phyloP scores from a whole-genome alignment of 2,113 vertebrate genomes.

The Pteruthius melanotis region DNA sequence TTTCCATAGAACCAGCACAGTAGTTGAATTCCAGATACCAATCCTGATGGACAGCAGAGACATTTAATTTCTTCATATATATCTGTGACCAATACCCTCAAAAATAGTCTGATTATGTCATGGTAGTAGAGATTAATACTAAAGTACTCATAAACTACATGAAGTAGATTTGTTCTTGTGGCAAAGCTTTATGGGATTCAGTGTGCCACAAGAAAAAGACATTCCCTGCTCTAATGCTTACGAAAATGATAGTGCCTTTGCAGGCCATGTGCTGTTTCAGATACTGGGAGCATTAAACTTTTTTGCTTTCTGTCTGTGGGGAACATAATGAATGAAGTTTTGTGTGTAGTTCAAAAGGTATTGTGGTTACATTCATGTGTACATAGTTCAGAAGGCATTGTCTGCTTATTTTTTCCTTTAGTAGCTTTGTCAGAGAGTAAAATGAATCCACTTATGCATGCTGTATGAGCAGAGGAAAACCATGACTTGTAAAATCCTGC shows the following conservation, averaged over 20 bases:
- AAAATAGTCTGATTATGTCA: not conserved
- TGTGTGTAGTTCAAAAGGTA: slow-evolving; percentile 1
- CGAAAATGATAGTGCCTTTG: not conserved
- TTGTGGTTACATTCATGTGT: not conserved
- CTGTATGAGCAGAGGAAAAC: slow-evolving; percentile 31
- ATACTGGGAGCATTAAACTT: not conserved
- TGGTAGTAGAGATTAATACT: not conserved
- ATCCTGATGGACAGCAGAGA: not conserved
- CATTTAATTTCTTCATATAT: not conserved
- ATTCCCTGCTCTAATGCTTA: not conserved
- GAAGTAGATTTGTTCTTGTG: not conserved
- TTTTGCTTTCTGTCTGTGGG: not conserved
- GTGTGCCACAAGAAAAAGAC: not conserved
- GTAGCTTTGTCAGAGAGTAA: slow-evolving; percentile 4
- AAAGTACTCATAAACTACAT: not conserved
- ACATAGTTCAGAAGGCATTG: slow-evolving; percentile 28
- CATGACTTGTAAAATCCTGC: slow-evolving; percentile 35
- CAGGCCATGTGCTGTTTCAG: not conserved
- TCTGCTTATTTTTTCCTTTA: slow-evolving; percentile 40
- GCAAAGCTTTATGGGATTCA: not conserved
- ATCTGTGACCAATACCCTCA: not conserved
- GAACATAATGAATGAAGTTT: slow-evolving; percentile 3
- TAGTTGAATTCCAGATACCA: not conserved
- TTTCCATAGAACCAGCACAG: not conserved
- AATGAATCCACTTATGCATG: slow-evolving; percentile 10